Evolutionary conservation across 2,888 invertebrate species (phyloP).

Genomic region (Corythucha ciliata): DNA sequence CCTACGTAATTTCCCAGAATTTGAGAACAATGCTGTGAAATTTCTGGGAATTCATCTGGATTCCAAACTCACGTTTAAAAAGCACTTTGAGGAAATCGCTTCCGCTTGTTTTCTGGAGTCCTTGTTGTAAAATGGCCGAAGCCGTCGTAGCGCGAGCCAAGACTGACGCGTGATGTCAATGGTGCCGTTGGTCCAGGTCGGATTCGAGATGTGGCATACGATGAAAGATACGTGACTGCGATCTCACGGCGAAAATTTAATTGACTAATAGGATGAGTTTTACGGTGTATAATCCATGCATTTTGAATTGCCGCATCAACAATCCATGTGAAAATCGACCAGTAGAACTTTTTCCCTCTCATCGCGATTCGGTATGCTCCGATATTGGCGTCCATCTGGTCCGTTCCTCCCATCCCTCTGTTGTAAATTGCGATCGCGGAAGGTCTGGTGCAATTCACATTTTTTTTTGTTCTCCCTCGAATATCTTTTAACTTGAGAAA

Average conservation of each 20-base stretch:
- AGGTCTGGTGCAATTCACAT: slow-evolving; percentile 21
- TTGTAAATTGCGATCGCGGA: slow-evolving; percentile 23
- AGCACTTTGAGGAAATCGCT: too few species aligned
- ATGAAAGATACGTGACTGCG: neutral
- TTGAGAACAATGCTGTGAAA: too few species aligned
- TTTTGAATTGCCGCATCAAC: slow-evolving; percentile 7
- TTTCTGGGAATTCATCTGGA: too few species aligned
- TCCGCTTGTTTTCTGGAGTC: too few species aligned
- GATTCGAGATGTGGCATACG: slow-evolving; percentile 4
- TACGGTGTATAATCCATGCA: neutral
- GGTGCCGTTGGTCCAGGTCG: slow-evolving; percentile 10
- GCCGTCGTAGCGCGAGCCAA: too few species aligned
- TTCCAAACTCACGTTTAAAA: too few species aligned
- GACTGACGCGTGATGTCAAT: too few species aligned
- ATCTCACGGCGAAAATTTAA: slow-evolving; percentile 1
- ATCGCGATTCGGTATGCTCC: slow-evolving; percentile 23
- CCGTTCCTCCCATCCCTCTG: slow-evolving; percentile 27
- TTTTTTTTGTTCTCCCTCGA: slow-evolving; percentile 19
- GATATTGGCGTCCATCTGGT: slow-evolving; percentile 28
- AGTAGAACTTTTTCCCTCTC: slow-evolving; percentile 9
- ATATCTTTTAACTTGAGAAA: slow-evolving; percentile 15
- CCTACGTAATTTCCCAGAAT: too few species aligned
- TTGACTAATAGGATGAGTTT: slow-evolving; percentile 5
- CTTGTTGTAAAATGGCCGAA: too few species aligned
- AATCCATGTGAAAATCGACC: neutral